phyloP scores from a whole-genome alignment of 2,113 vertebrate species.

The Rhea pennata region DNA sequence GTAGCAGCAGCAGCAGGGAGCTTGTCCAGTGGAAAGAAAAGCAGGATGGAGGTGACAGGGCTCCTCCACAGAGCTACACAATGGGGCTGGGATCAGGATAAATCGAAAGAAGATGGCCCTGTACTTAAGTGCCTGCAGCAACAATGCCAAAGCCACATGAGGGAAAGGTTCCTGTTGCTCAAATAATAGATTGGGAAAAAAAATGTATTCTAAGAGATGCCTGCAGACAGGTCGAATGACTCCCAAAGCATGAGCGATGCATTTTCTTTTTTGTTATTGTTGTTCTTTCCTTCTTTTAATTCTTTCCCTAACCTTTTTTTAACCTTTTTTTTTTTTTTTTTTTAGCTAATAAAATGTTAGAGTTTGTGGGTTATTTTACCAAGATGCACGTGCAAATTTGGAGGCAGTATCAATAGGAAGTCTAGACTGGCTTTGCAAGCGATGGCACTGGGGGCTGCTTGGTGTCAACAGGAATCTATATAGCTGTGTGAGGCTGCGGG shows the following conservation, averaged over 20 bases:
- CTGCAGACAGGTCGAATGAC: background rate
- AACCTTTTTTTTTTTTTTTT: background rate
- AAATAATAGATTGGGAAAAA: background rate
- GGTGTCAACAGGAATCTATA: background rate
- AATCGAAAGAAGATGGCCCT: background rate
- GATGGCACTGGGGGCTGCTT: background rate
- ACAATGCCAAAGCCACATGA: fast-evolving
- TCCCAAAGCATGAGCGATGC: background rate
- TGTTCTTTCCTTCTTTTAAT: background rate
- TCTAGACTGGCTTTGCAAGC: background rate
- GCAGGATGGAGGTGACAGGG: background rate
- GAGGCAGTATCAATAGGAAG: background rate
- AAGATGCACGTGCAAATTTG: fast-evolving
- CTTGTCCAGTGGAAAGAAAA: background rate
- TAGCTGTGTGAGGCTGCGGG: background rate
- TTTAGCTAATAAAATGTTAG: background rate
- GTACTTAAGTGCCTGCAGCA: background rate
- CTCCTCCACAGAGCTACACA: background rate
- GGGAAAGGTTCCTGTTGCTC: background rate
- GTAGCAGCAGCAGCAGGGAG: too few relatives aligned
- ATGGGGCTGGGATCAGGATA: background rate
- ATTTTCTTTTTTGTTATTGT: background rate
- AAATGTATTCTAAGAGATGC: background rate
- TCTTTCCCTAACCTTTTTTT: background rate
- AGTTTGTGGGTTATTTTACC: fast-evolving